A percentile compares a stretch with the other conserved stretches of the same genome.
These are phyloP conservation scores for Tricholaema leucomelas DNA, from an alignment of 2,113 vertebrate genomes.

Conservation along the genomic window DNA sequence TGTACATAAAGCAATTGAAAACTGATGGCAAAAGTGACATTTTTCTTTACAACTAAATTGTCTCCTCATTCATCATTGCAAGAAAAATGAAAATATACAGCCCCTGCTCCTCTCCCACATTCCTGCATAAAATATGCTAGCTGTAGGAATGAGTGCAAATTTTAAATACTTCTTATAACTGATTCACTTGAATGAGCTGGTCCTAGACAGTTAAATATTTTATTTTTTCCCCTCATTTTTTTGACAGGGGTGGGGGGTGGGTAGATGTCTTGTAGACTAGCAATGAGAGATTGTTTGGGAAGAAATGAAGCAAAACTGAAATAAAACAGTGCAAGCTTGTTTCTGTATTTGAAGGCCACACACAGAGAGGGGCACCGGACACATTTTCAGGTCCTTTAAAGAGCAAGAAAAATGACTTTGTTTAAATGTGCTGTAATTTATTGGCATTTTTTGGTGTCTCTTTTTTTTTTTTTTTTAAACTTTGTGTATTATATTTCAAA, in stretches of 20 bases:
- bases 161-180: background rate
- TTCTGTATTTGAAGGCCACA: slow-evolving; percentile 73
- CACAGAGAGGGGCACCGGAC: slow-evolving; percentile 47
- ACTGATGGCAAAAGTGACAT: background rate
- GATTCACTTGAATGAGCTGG: slow-evolving; percentile 24
- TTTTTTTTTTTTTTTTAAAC: background rate
- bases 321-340: slow-evolving; percentile 75
- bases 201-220: slow-evolving; percentile 64
- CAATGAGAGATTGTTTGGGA: slow-evolving; percentile 72
- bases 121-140: background rate
- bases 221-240: background rate
- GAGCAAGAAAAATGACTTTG: slow-evolving; percentile 62
- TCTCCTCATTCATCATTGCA: background rate
- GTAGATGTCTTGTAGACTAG: slow-evolving; percentile 48
- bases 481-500: slow-evolving; percentile 47
- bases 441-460: background rate
- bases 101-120: rapidly evolving
- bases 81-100: background rate
- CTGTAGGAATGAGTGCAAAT: background rate
- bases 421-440: slow-evolving; percentile 73
- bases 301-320: slow-evolving; percentile 80
- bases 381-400: slow-evolving; percentile 57
- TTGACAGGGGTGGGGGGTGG: background rate
- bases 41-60: background rate
- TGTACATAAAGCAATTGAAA: background rate